Base-by-base conservation (phyloP, 1,140 invertebrate genomes). In the Rhyacophila brunnea region DNA sequence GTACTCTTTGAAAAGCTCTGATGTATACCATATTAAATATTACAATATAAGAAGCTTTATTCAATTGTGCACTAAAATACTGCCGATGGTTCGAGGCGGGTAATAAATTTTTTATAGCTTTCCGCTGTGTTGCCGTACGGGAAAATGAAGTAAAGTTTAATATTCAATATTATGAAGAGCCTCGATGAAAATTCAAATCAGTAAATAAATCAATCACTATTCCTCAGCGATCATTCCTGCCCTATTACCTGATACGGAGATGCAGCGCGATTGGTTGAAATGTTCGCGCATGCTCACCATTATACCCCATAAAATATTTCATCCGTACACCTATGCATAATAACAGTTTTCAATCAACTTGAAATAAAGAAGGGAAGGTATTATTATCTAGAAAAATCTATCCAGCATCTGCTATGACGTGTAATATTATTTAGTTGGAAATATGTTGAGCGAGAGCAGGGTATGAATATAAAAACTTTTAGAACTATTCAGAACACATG, bases 221-320 rank as follows among this genome's bases (percentile, higher is more conserved):
- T 17, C 19, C 36, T 6, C 10, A 5, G 52, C 20, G 34, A 10
- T 42, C 35, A 20, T 42, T 10, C 19, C 18, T 36, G 19, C 19
- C 28, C 13, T 9, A 20, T n/a, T 9, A 20, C 6, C 34, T 32
- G 28, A 44, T 46, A 32, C n/a, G 23, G 13, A 9, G 17, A 19
- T 2, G 43, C 32, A 40, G 43, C 44, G 36, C 52, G 32, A 54
- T 43, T 18, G 19, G 28, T 15, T 15, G 7, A 9, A 23, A 10
- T 10, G 17, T 17, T 42, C n/a, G 52, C 42, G 20, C 20, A 14
- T 13, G 52, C 44, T 6, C 45, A 17, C 54, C 23, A 57, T 47
- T 57, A 57, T 40, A 15, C 10, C 7, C 46, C 44, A 57, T 57
- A 57, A 57, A 57, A 57, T 57, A 57, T 48, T 57, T 57, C 34